A percentile compares a stretch with the other conserved stretches of the same genome.
These are phyloP conservation scores for Chaetura pelagica DNA, from an alignment of 2,113 vertebrate species.

Conservation along the genomic window DNA sequence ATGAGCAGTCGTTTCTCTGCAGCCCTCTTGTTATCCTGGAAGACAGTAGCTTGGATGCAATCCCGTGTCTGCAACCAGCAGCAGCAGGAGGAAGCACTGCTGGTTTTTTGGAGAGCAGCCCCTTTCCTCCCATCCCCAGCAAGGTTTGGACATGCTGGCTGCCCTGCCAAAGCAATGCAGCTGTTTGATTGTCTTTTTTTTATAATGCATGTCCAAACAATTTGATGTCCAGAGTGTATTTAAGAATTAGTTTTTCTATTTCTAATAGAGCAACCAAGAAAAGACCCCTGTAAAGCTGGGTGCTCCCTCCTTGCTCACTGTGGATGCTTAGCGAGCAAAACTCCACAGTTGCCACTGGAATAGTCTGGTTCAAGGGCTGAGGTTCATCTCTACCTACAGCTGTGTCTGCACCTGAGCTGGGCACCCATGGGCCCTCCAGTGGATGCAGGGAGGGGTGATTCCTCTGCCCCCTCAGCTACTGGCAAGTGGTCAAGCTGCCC, in stretches of 20 bases:
- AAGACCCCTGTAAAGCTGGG: neutral
- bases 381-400: neutral
- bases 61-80: neutral
- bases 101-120: neutral
- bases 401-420: neutral
- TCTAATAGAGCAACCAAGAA: neutral
- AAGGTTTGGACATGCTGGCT: neutral
- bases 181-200: neutral
- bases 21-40: neutral
- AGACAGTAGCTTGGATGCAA: neutral
- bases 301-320: neutral
- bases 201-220: neutral
- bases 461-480: neutral
- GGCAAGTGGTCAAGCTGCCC: neutral
- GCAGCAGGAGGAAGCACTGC: neutral
- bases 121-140: neutral
- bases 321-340: neutral
- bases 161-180: neutral
- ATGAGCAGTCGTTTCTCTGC: neutral
- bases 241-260: neutral
- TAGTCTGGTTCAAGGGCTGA: neutral
- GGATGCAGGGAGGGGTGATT: neutral
- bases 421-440: rapidly evolving
- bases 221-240: neutral
- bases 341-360: neutral